Evolutionary conservation across 2,797 vertebrate species (phyloP), one percentile per base, ranked within the genome.

Genomic region (Hippoglossus hippoglossus): DNA sequence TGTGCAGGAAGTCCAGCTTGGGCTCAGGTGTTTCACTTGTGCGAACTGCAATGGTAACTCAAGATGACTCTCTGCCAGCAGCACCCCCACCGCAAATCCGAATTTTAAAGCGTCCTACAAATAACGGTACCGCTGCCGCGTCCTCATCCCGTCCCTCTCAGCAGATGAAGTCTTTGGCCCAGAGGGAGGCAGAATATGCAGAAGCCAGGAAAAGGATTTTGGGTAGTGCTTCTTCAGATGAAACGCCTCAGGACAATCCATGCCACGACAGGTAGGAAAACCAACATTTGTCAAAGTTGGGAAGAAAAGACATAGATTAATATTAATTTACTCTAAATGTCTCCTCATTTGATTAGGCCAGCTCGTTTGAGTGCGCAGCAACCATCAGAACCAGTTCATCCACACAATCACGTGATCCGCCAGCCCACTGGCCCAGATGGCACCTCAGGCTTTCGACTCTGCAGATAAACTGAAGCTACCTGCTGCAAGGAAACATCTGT

Each of bases 111-210:
- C 95, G 97, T 63, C 97, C 98, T 3, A 93, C 96, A 2, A 97
- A 93, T 84, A 98, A 99, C 61, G 97, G 96, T 0, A 94, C 94
- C 3, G 80, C 96, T 31, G 79, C 94, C 47, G 82, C 92, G 22
- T 86, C 95, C 0, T 91, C 92, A 63, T 93, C 90, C 87, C 95
- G 97, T 13, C 97, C 97, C 0, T 87, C 95, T 19, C 93, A 96
- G 83, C 98, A 96, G 0, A 96, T 96, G 74, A 99, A 99, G 71
- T 96, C 97, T 44, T 86, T 98, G 86, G 97, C 97, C 0, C 98
- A 99, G 90, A 92, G 97, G n/a, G 97, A 99, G 87, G 98, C 97
- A 0, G 98, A 98, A 84, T 99, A 99, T 70, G 97, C 98, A 0
- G 97, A 98, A 75, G 97, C 97, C 67, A 85, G 98, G 51, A 95